phyloP scores from a whole-genome alignment of 2,113 vertebrate genomes.

The Calidris pygmaea region DNA sequence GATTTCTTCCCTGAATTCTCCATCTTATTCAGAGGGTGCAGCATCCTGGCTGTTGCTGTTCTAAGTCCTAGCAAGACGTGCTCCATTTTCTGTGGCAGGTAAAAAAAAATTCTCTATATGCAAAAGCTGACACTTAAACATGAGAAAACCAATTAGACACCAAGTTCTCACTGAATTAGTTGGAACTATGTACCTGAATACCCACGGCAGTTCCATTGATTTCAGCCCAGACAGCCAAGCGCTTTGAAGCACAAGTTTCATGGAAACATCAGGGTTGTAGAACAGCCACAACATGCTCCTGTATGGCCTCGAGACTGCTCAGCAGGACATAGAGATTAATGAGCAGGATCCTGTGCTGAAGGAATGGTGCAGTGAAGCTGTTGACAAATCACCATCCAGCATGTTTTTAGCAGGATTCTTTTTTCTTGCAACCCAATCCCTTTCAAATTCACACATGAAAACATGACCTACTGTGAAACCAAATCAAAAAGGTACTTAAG shows the following conservation, averaged over 20 bases:
- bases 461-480: neutral
- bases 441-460: neutral
- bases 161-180: neutral
- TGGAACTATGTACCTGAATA: neutral
- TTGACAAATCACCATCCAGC: neutral
- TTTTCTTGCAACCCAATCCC: neutral
- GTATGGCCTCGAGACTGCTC: neutral
- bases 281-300: neutral
- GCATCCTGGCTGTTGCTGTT: neutral
- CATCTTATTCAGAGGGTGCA: neutral
- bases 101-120: neutral
- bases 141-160: neutral
- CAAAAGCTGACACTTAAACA: neutral
- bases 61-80: neutral
- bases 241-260: neutral
- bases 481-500: neutral
- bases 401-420: neutral
- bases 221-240: neutral
- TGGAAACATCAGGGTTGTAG: neutral
- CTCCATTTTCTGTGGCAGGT: neutral
- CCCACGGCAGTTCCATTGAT: neutral
- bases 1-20: neutral
- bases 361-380: neutral
- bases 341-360: neutral
- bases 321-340: neutral